Evolutionary conservation across 37 sponge, comb jelly and placozoan genomes (phyloP).

Genomic region (Chondrilla cf. caribensis): DNA sequence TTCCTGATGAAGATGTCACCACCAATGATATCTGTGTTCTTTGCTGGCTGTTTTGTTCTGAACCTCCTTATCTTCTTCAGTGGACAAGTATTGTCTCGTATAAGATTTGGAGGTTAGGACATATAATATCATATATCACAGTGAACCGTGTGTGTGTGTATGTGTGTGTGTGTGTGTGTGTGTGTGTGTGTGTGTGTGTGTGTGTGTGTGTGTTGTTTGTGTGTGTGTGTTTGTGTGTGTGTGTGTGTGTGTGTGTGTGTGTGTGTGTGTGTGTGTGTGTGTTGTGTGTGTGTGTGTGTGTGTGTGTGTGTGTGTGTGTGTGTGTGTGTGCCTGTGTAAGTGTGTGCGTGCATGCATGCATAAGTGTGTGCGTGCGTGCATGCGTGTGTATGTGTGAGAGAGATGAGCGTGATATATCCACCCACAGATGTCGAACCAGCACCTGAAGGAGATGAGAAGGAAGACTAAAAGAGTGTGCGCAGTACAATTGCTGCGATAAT

Average conservation of each 20-base stretch:
- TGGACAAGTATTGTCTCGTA: constrained; percentile 32
- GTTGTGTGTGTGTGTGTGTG: constrained; percentile 17
- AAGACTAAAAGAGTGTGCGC: too few species aligned
- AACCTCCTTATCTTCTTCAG: constrained; percentile 29
- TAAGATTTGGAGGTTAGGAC: constrained; percentile 61
- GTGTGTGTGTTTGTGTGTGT: too few species aligned
- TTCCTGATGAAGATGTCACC: constrained; percentile 49
- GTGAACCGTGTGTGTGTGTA: constrained; percentile 25
- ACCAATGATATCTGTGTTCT: constrained; percentile 53
- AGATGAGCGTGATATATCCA: background rate
- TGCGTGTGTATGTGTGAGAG: background rate
- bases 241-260: too few species aligned
- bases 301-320: constrained; percentile 23
- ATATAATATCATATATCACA: too few species aligned
- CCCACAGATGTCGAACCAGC: too few species aligned
- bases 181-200: constrained; percentile 11
- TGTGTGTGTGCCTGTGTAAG: background rate
- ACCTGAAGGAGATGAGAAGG: too few species aligned
- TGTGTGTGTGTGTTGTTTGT: constrained; percentile 2
- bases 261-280: background rate
- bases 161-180: constrained; percentile 17
- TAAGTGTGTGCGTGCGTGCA: constrained; percentile 9
- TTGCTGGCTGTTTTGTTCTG: constrained; percentile 35
- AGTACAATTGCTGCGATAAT: too few species aligned
- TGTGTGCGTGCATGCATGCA: background rate